These are phyloP conservation scores for Kryphioiulus occultus DNA, from an alignment of 2,888 invertebrate genomes.

Conservation along the genomic window DNA sequence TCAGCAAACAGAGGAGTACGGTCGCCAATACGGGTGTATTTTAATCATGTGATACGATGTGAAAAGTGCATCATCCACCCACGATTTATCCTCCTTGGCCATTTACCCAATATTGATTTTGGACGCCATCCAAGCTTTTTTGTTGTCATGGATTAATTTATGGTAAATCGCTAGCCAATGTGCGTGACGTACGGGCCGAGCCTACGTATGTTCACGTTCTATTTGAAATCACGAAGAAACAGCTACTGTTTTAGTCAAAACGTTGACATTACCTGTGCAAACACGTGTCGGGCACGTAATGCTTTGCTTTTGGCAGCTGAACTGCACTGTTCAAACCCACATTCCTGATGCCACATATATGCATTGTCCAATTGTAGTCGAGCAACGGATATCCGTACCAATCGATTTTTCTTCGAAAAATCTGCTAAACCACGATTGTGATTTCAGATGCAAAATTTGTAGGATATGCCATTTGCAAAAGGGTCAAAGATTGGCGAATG, in stretches of 20 bases:
- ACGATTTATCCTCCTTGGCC: not conserved
- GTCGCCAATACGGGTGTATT: not conserved
- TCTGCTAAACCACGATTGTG: not conserved
- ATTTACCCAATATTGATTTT: conserved; percentile 24
- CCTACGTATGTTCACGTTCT: not conserved
- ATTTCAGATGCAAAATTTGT: not conserved
- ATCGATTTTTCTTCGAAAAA: not conserved
- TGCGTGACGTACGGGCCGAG: not conserved
- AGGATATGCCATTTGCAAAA: not conserved
- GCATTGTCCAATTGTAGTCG: not conserved
- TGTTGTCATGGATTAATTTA: conserved; percentile 26
- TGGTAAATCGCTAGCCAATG: conserved; percentile 12
- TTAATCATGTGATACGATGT: not conserved
- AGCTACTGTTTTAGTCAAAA: not conserved
- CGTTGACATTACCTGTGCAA: not conserved
- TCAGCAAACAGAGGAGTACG: not conserved
- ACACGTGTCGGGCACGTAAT: not conserved
- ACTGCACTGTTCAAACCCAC: not conserved
- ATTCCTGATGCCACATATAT: not conserved
- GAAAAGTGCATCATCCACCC: conserved; percentile 31
- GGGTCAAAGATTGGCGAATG: not conserved
- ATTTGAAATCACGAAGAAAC: not conserved
- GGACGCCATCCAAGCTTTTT: not conserved
- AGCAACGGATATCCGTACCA: not conserved
- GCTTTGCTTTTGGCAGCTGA: not conserved